These are phyloP conservation scores for Lucinisca nassula DNA, from an alignment of 2,888 invertebrate species.

Conservation along the genomic window DNA sequence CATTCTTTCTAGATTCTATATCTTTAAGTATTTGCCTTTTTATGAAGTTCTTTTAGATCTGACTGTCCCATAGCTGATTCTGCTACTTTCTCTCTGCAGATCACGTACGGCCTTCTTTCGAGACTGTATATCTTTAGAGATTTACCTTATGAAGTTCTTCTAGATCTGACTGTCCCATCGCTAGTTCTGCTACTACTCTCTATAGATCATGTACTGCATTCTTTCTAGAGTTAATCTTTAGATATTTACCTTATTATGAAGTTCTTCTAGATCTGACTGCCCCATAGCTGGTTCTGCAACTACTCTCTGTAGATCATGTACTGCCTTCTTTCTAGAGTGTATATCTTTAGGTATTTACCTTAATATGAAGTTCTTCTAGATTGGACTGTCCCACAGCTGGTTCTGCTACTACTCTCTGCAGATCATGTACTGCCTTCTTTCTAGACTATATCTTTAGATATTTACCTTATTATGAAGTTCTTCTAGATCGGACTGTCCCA, in stretches of 20 bases:
- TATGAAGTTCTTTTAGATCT: slow-evolving; percentile 87
- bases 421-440: slow-evolving; percentile 91
- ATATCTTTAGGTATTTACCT: slow-evolving; percentile 91
- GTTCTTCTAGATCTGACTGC: slow-evolving; percentile 89
- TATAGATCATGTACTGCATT: slow-evolving; percentile 92
- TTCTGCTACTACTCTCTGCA: slow-evolving; percentile 92
- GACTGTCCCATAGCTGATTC: slow-evolving; percentile 91
- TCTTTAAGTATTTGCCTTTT: background rate
- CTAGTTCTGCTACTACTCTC: slow-evolving; percentile 91
- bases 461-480: slow-evolving; percentile 91
- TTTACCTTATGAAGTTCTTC: slow-evolving; percentile 91
- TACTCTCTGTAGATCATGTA: slow-evolving; percentile 92
- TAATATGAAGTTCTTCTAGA: slow-evolving; percentile 55
- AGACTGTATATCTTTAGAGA: slow-evolving; percentile 91
- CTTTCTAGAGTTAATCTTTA: slow-evolving; percentile 78
- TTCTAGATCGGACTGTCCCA: slow-evolving; percentile 91
- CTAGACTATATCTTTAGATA: slow-evolving; percentile 91
- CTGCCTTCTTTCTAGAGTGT: slow-evolving; percentile 90
- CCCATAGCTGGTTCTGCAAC: slow-evolving; percentile 91
- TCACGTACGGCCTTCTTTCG: slow-evolving; percentile 91
- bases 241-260: background rate
- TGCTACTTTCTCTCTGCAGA: slow-evolving; percentile 91
- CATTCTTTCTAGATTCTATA: slow-evolving; percentile 88
- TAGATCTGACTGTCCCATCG: no score
- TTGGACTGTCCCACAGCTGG: slow-evolving; percentile 92